These are phyloP conservation scores for Eristalis arbustorum DNA, from an alignment of 2,888 invertebrate genomes.

Conservation along the genomic window DNA sequence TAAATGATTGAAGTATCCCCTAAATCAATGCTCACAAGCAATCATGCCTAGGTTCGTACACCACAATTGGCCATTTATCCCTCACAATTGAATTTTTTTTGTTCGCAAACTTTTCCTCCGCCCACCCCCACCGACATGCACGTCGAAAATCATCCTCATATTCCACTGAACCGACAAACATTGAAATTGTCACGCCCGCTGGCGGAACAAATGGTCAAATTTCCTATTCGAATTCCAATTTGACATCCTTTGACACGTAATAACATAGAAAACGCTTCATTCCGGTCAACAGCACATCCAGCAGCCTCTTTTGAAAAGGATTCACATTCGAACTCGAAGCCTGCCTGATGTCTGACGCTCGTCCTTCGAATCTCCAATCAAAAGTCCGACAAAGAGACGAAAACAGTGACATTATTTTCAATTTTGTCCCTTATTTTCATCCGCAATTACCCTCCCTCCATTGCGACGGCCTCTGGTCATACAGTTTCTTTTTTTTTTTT, in stretches of 20 bases:
- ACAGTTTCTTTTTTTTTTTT: conserved; percentile 43
- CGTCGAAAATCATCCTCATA: background rate
- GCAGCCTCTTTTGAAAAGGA: background rate
- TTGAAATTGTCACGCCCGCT: conserved; percentile 24
- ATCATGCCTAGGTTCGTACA: background rate
- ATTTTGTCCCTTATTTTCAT: conserved; percentile 25
- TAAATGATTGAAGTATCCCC: background rate
- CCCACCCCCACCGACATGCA: background rate
- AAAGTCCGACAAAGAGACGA: conserved; percentile 25
- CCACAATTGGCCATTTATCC: background rate
- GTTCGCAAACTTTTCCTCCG: background rate
- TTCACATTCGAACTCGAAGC: background rate
- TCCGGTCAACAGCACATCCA: background rate
- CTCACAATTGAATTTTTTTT: background rate
- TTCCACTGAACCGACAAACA: background rate
- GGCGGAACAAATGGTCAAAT: conserved; percentile 42
- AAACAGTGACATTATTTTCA: conserved; percentile 37
- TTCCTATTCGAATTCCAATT: conserved; percentile 57
- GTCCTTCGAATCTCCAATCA: background rate
- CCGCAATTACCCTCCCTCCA: conserved; percentile 33
- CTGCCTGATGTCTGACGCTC: background rate
- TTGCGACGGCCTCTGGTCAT: background rate
- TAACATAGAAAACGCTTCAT: conserved; percentile 11
- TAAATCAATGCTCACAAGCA: background rate
- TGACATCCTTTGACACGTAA: conserved; percentile 48